A percentile compares a stretch with the other conserved stretches of the same genome.
Evolutionary conservation across 2,797 vertebrate species (phyloP).

Genomic region (Spinus olivaceus): DNA sequence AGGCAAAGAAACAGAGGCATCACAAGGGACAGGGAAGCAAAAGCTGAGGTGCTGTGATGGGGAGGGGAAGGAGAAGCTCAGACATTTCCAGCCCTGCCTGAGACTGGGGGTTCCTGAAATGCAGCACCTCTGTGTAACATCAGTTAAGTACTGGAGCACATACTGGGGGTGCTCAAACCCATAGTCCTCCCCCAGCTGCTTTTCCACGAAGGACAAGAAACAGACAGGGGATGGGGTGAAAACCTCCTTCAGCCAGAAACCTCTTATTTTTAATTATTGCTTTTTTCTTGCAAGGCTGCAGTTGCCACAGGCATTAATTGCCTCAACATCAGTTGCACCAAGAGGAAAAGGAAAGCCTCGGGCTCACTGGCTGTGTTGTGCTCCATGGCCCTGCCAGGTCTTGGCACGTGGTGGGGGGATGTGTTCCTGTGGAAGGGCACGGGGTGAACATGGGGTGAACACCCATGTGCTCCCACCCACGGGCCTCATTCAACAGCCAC

Average conservation of each 20-base stretch:
- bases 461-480: background rate
- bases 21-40: background rate
- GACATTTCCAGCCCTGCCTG: background rate
- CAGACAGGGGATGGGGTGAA: background rate
- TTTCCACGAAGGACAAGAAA: background rate
- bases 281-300: background rate
- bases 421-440: background rate
- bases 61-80: background rate
- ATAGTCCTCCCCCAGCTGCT: rapidly evolving
- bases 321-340: background rate
- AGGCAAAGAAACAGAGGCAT: background rate
- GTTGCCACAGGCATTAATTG: background rate
- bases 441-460: rapidly evolving
- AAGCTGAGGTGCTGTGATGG: background rate
- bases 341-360: background rate
- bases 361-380: rapidly evolving
- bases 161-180: background rate
- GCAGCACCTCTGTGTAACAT: background rate
- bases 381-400: background rate
- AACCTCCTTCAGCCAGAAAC: background rate
- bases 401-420: rapidly evolving
- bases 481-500: rapidly evolving
- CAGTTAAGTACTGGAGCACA: background rate
- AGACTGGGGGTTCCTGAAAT: background rate
- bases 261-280: background rate